These are phyloP conservation scores for Telmatochromis bifrenatus DNA, from an alignment of 2,113 vertebrate genomes.

Conservation along the genomic window DNA sequence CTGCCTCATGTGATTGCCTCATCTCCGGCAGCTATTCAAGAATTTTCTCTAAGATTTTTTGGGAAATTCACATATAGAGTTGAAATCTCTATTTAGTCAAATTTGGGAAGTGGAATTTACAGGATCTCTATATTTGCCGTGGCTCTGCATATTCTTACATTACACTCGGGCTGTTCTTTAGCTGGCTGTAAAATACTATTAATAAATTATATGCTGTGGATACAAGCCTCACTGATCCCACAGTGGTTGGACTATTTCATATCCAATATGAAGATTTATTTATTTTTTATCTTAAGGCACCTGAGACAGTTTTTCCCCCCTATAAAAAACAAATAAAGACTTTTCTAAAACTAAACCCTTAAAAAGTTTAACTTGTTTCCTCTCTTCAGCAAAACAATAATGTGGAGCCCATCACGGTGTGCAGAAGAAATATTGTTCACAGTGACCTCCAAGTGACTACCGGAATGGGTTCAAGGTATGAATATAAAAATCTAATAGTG, in stretches of 20 bases:
- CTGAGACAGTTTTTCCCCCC: background rate
- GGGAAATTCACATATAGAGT: background rate
- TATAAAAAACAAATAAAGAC: background rate
- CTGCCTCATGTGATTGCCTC: background rate
- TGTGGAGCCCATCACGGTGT: background rate
- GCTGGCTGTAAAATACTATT: conserved; percentile 20
- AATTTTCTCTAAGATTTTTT: background rate
- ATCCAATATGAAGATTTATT: background rate
- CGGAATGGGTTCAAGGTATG: conserved; percentile 6
- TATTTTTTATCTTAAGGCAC: background rate
- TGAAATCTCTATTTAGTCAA: background rate
- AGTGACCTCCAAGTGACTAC: conserved; percentile 9
- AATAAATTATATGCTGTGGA: conserved; percentile 44
- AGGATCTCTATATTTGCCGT: background rate
- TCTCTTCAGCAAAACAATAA: background rate
- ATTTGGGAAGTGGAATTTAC: background rate
- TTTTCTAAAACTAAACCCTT: background rate
- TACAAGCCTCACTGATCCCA: conserved; percentile 14
- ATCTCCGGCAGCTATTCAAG: background rate
- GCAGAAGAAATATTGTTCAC: background rate
- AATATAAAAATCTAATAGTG: conserved; percentile 15
- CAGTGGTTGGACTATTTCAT: background rate
- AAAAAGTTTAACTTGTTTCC: background rate
- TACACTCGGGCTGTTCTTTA: background rate
- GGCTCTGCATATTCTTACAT: background rate